Base-by-base conservation (phyloP, 2,888 invertebrate species). In the Luperina nickerlii region DNA sequence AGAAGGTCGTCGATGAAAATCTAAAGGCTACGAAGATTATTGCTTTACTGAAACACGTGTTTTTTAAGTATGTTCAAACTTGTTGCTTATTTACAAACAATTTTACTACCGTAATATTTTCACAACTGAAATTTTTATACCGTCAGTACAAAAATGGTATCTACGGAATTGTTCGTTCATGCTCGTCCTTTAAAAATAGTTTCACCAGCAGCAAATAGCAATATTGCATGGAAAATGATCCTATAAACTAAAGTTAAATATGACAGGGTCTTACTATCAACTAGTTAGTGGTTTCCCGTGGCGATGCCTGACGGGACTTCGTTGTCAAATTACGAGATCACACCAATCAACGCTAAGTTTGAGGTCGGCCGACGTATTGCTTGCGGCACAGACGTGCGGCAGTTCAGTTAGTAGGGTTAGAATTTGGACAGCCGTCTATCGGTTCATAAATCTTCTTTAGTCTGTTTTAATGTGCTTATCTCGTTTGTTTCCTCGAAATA, bases 291-390 rank as follows among this genome's bases (percentile, higher is more conserved):
- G 66, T 63, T 38, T 20, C 62, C 68, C 67, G 67, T 74, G 82
- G 75, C 77, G 69, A 42, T 54, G 63, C 70, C 79, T 51, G 86
- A 45, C 67, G 62, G 42, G 48, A 62, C 82, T 86, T 82, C 84
- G 84, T 76, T 79, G 87, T 84, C 80, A 80, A 88, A 79, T 88
- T 73, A 82, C 60, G 62, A 80, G 78, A 88, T 82, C 82, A 82
- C 82, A 70, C 76, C 79, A 76, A 86, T 82, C 74, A 77, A 65
- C 38, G 60, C 24, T 24, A 65, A 74, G 65, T 73, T 73, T 70
- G 62, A 27, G 73, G 67, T 27, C 18, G 71, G 62, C 66, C 27
- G 70, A 69, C 51, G 27, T 72, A 69, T 57, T 48, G 77, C 82
- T 77, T 27, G 76, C 3, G 45, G 82, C 68, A 24, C 13, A 20